A percentile compares a stretch with the other conserved stretches of the same genome.
phyloP scores from a whole-genome alignment of 1,140 invertebrate species.

The Ceratoteleas bidentatus region DNA sequence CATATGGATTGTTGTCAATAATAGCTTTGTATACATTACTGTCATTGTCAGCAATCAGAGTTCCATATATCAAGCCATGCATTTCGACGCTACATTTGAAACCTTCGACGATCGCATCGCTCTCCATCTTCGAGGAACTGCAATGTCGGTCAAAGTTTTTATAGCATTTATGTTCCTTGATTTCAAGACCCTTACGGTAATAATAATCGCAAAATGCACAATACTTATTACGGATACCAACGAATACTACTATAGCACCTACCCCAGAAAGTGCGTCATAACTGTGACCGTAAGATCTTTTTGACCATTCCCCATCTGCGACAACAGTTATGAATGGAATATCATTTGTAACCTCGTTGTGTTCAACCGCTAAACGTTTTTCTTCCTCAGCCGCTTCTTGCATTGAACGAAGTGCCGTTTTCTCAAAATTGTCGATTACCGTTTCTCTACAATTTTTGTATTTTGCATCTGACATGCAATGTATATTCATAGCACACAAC shows the following conservation, averaged over 20 bases:
- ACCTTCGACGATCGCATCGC: conserved; percentile 73
- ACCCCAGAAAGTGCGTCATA: conserved; percentile 66
- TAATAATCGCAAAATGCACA: conserved; percentile 60
- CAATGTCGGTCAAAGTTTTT: conserved; percentile 63
- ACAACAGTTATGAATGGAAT: conserved; percentile 15
- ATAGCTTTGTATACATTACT: conserved; percentile 65
- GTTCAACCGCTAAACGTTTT: conserved; percentile 7
- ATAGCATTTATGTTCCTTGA: conserved; percentile 49
- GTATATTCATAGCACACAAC: neutral
- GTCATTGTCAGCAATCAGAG: conserved; percentile 70
- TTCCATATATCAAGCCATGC: conserved; percentile 66
- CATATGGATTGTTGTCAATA: conserved; percentile 30
- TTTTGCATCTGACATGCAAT: neutral
- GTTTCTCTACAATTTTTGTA: neutral
- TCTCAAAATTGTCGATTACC: neutral
- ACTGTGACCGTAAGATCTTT: conserved; percentile 64
- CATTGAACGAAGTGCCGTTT: neutral
- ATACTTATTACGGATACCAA: conserved; percentile 68
- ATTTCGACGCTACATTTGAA: conserved; percentile 57
- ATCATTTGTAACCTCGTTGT: conserved; percentile 1
- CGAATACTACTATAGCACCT: conserved; percentile 59
- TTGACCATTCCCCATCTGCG: conserved; percentile 50
- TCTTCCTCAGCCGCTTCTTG: conserved; percentile 1
- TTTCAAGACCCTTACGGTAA: conserved; percentile 26
- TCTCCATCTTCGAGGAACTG: conserved; percentile 74